Conservation (phyloP, 2,113 vertebrate genomes). For the Acanthisitta chloris region DNA sequence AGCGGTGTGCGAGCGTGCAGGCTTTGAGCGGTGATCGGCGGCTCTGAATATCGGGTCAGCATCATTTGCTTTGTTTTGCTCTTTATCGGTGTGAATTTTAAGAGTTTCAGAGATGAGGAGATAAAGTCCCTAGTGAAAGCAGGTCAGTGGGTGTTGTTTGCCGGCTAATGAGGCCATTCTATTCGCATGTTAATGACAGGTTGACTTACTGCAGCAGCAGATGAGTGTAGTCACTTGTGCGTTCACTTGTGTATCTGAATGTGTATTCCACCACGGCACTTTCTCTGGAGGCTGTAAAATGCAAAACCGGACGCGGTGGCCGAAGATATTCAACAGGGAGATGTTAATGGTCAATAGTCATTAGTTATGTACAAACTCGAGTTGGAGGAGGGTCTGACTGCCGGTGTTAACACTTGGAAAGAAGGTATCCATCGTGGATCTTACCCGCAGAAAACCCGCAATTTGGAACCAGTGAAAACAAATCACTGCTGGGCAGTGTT, state of each 20-base stretch:
- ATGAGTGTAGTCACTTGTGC: conserved; percentile 6
- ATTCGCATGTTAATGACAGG: conserved; percentile 81
- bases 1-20: background rate
- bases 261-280: conserved; percentile 74
- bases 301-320: conserved; percentile 45
- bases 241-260: conserved; percentile 72
- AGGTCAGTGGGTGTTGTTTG: conserved; percentile 64
- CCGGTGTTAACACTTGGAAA: background rate
- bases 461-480: background rate
- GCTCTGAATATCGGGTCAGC: background rate
- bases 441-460: background rate
- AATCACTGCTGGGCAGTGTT: background rate
- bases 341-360: conserved; percentile 28
- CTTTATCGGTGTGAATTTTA: background rate
- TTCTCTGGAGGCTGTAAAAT: conserved; percentile 52
- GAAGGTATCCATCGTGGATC: background rate
- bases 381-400: background rate
- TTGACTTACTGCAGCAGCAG: conserved; percentile 67
- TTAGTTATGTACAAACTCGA: conserved; percentile 9
- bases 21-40: background rate
- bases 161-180: conserved; percentile 67
- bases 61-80: accelerated
- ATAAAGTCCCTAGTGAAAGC: conserved; percentile 34
- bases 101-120: background rate
- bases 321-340: conserved; percentile 30